Base-by-base conservation (phyloP, 2,797 vertebrate species). In the Pseudochromis fuscus region DNA sequence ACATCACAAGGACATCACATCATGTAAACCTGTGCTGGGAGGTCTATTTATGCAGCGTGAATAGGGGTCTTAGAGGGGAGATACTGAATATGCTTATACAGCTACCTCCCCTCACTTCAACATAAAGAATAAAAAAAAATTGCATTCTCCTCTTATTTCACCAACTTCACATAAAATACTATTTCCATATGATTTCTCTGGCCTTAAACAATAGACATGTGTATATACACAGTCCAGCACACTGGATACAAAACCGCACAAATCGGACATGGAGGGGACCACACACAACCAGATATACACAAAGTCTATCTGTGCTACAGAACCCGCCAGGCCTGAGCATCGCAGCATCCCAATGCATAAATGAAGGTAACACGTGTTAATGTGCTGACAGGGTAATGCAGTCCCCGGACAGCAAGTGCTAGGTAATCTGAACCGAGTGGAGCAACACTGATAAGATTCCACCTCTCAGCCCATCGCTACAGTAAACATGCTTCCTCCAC, bases 1-100 rank as follows among this genome's bases (percentile, higher is more conserved):
- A 89, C 89, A 90, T 90, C 89, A 86, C 85, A 91, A 89, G 91
- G 91, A 83, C 90, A 90, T 89, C 89, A 61, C 81, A 86, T 83
- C 88, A 78, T 73, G 83, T 84, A 86, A 87, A 89, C 77, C 70
- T 82, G 72, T 33, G 79, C 73, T 71, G 77, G 75, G 84, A 76
- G 79, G 73, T 88, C 69, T 83, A 79, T 84, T 90, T 88, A 89
- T 87, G 83, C 88, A 79, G 84, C 62, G 74, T 76, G 63, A 86
- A 82, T 72, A 81, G 49, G 71, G 68, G 62, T 77, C 67, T 65
- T 66, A 73, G 79, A 74, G 60, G 59, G 71, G 48, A 79, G 70
- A 74, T 76, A 72, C 27, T 67, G 77, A 85, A 85, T 79, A 79
- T 55, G 67, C 68, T 74, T 82, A 78, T 50, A 62, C 37, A 63